phyloP scores from a whole-genome alignment of 2,888 invertebrate species.

The Pyrochroa serraticornis region DNA sequence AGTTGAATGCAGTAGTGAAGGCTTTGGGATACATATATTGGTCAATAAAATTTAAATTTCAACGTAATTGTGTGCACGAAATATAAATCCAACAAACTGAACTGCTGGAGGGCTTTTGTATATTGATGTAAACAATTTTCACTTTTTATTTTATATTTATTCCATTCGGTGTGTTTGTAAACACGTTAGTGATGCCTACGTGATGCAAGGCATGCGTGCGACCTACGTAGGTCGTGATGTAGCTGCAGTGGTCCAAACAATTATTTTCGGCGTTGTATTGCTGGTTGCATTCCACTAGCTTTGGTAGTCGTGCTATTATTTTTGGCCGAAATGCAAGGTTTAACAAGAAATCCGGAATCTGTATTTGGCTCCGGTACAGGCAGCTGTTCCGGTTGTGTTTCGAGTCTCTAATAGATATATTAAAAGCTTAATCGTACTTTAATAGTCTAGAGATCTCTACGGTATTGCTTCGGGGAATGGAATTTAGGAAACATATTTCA shows the following conservation, averaged over 20 bases:
- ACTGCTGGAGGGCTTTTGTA: background rate
- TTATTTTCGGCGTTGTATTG: no score
- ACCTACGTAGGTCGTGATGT: background rate
- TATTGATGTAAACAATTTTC: background rate
- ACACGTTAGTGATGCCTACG: conserved; percentile 8
- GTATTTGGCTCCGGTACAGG: no score
- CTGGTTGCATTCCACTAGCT: no score
- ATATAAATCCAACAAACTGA: no score
- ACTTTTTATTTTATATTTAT: background rate
- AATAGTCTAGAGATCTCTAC: conserved; percentile 32
- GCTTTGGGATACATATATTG: background rate
- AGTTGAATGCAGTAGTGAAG: no score
- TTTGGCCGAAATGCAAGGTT: no score
- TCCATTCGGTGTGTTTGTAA: background rate
- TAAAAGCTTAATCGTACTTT: conserved; percentile 41
- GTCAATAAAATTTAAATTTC: no score
- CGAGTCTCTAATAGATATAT: conserved; percentile 40
- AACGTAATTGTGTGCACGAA: background rate
- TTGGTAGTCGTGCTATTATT: no score
- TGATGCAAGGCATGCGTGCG: background rate
- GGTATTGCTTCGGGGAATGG: conserved; percentile 20
- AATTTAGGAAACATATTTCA: conserved; percentile 26
- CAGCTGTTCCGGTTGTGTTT: conserved; percentile 30
- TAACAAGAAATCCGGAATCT: no score
- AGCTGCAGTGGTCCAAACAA: no score